phyloP scores from a whole-genome alignment of 2,888 invertebrate species.

The Plagodis pulveraria region DNA sequence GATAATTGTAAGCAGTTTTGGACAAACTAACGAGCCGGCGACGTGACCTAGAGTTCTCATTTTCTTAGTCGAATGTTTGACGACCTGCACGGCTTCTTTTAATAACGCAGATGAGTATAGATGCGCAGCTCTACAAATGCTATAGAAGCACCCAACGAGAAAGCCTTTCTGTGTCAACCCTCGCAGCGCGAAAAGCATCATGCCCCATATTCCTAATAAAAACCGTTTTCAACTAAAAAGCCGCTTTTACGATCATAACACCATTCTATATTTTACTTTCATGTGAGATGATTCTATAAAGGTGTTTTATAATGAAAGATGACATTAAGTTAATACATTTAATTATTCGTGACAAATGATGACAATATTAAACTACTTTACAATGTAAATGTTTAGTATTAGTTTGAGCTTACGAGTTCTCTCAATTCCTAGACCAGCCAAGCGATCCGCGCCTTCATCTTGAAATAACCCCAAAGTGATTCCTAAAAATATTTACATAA shows the following conservation, averaged over 20 bases:
- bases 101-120: conserved; percentile 57
- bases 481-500: conserved; percentile 55
- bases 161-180: conserved; percentile 75
- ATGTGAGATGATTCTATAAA: not conserved
- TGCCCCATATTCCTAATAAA: conserved; percentile 74
- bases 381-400: conserved; percentile 68
- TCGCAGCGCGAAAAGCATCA: conserved; percentile 58
- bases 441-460: conserved; percentile 59
- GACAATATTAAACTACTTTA: conserved; percentile 67
- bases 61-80: conserved; percentile 33
- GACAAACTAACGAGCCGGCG: conserved; percentile 12
- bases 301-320: conserved; percentile 42
- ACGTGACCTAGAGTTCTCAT: conserved; percentile 21
- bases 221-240: conserved; percentile 61
- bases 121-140: conserved; percentile 35
- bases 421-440: conserved; percentile 81
- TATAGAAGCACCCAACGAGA: conserved; percentile 58
- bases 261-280: not conserved
- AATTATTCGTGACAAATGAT: conserved; percentile 79
- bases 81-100: conserved; percentile 47
- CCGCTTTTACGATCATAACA: conserved; percentile 39
- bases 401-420: conserved; percentile 79
- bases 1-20: conserved; percentile 14
- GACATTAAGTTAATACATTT: conserved; percentile 69
- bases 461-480: conserved; percentile 48